Percentiles rank a stretch among this genome's conserved stretches.
Conservation (phyloP, 2,797 vertebrate genomes). For the Momotus momota region DNA sequence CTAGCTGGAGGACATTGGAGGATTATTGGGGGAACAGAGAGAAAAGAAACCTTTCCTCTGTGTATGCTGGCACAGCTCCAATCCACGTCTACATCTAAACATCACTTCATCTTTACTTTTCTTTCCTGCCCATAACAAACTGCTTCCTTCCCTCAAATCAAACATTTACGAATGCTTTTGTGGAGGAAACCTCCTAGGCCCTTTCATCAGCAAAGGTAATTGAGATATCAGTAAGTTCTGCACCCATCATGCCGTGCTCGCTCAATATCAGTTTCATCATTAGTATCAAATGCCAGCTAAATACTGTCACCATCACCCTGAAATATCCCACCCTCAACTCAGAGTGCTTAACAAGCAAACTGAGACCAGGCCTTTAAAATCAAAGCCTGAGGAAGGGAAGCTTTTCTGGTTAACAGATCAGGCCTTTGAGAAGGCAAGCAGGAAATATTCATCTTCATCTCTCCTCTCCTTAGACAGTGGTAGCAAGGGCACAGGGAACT, state of each 20-base stretch:
- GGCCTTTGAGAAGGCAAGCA: constrained; percentile 23
- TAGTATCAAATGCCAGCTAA: constrained; percentile 52
- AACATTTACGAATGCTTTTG: neutral
- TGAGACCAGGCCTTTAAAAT: constrained; percentile 53
- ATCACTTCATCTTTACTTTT: neutral
- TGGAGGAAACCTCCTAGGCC: neutral
- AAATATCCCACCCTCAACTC: constrained; percentile 59
- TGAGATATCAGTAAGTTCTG: constrained; percentile 39
- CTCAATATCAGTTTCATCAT: constrained; percentile 10
- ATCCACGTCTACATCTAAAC: neutral
- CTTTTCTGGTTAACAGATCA: constrained; percentile 39
- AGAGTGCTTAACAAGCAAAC: constrained; percentile 43
- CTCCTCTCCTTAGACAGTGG: neutral
- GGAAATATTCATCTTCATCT: neutral
- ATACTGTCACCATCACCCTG: constrained; percentile 65
- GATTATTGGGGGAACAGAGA: neutral
- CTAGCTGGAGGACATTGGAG: fast-evolving
- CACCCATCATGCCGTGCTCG: neutral
- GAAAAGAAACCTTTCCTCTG: neutral
- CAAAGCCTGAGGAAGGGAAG: constrained; percentile 25
- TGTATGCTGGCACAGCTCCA: fast-evolving
- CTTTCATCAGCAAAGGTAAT: constrained; percentile 42
- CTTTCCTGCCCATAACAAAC: neutral
- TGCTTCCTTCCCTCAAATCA: neutral
- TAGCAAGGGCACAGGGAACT: neutral